Base-by-base conservation (phyloP, 2,113 vertebrate genomes). In the Brachionichthys hirsutus region DNA sequence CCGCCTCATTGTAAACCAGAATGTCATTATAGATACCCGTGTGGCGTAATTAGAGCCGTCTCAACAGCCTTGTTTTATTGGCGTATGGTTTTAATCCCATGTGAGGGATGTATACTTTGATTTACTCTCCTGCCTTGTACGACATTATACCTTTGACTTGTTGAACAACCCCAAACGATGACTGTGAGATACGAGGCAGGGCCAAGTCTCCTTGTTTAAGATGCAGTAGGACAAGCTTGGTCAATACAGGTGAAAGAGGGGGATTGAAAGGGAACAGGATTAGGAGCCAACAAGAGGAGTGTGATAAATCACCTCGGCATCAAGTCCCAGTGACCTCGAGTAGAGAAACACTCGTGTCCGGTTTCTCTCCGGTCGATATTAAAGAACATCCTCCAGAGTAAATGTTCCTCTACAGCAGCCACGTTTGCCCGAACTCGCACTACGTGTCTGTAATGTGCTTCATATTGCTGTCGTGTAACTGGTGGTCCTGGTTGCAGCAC, bases 401-500 rank as follows among this genome's bases (percentile, higher is more conserved):
- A 30, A 8, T 4, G 24, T 30, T 30, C 24, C 24, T 30, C 24
- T 30, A 30, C 4, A 30, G 24, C 24, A 30, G 24, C 24, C 8
- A 30, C n/a, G n/a, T n/a, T n/a, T n/a, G n/a, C 0, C 2, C n/a
- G n/a, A n/a, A n/a, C n/a, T 57, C 44, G 36, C 16, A 49, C 2
- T 62, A 6, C 38, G 30, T 38, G 6, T 38, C 36, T 38, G 16
- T 19, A 17, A 14, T 24, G 50, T 58, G 44, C 3, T 16, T 34
- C 20, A 4, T 11, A n/a, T n/a, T n/a, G n/a, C n/a, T n/a, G n/a
- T n/a, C n/a, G n/a, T n/a, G n/a, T 53, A 19, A 2, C 22, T 65
- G 49, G 75, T 52, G 19, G 13, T 68, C 40, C 30, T 71, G n/a
- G 9, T 80, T 81, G 20, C 90, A 99, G 97, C 95, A 99, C 86